A percentile compares a stretch with the other conserved stretches of the same genome.
Evolutionary conservation across 92 coral and sea anemone genomes (phyloP).

Genomic region (Parazoanthus swiftii): DNA sequence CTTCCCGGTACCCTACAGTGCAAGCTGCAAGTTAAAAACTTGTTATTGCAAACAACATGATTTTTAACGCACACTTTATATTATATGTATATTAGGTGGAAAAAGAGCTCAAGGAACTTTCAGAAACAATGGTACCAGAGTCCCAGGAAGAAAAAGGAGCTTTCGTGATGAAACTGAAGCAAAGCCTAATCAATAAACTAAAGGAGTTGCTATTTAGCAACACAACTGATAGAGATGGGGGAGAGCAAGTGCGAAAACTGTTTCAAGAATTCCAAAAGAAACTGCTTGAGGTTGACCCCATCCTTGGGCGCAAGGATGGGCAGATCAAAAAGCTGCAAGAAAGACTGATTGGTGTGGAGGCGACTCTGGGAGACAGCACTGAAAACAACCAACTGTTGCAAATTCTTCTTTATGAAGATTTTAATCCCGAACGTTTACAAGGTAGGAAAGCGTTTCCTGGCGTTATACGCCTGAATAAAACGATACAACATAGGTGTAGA

Average conservation of each 20-base stretch:
- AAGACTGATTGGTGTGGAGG: conserved; percentile 71
- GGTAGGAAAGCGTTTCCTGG: background rate
- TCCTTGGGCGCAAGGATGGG: conserved; percentile 51
- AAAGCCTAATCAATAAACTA: conserved; percentile 47
- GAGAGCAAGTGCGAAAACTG: conserved; percentile 65
- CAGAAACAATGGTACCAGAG: conserved; percentile 61
- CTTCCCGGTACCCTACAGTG: background rate
- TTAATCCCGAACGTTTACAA: conserved; percentile 23
- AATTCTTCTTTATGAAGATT: conserved; percentile 55
- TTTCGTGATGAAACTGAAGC: conserved; percentile 56
- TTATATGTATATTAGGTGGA: conserved; percentile 50
- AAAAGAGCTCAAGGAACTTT: conserved; percentile 45
- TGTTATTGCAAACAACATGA: background rate
- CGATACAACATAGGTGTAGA: too few relatives aligned
- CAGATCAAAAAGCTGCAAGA: conserved; percentile 55
- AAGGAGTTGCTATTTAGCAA: conserved; percentile 66
- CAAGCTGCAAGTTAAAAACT: background rate
- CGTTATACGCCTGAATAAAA: too few relatives aligned
- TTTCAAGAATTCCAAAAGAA: conserved; percentile 48
- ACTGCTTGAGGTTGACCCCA: conserved; percentile 58
- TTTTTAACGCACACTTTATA: background rate
- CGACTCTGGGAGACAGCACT: conserved; percentile 83
- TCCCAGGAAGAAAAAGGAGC: conserved; percentile 60
- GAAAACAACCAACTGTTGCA: conserved; percentile 79
- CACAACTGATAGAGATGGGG: conserved; percentile 57